phyloP scores from a whole-genome alignment of 2,797 vertebrate genomes.

The Petrocephalus sullivani region DNA sequence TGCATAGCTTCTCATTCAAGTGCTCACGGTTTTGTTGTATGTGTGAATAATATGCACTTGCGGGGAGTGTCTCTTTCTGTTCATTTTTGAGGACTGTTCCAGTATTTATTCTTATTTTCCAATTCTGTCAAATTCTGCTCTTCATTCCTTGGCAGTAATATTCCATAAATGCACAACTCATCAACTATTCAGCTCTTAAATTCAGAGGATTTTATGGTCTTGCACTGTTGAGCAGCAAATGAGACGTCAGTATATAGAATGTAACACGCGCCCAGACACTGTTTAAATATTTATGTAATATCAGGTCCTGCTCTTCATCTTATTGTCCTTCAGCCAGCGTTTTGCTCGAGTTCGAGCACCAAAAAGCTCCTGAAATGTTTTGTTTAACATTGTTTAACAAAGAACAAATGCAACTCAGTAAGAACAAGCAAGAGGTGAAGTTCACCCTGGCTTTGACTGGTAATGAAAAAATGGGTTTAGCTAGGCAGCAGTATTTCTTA shows the following conservation, averaged over 20 bases:
- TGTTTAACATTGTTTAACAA: conserved; percentile 2
- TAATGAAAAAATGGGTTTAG: background rate
- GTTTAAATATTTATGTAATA: background rate
- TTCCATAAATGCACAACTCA: background rate
- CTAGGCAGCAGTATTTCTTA: background rate
- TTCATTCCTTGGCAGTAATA: background rate
- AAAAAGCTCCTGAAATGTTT: background rate
- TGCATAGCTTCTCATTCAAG: background rate
- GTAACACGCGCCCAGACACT: background rate
- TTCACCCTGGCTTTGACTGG: background rate
- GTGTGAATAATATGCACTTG: background rate
- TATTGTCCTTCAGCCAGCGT: background rate
- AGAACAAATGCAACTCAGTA: background rate
- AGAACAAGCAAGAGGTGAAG: background rate
- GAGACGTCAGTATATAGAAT: background rate
- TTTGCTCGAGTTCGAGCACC: background rate
- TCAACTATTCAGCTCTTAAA: background rate
- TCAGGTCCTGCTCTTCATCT: background rate
- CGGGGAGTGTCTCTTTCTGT: background rate
- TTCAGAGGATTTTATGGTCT: background rate
- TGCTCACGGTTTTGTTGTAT: background rate
- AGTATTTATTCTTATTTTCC: background rate
- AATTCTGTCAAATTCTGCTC: background rate
- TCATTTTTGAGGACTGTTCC: background rate
- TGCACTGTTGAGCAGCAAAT: background rate